Evolutionary conservation across 2,888 invertebrate species (phyloP), one percentile per base, ranked within the genome.

Genomic region (Idaea straminata): DNA sequence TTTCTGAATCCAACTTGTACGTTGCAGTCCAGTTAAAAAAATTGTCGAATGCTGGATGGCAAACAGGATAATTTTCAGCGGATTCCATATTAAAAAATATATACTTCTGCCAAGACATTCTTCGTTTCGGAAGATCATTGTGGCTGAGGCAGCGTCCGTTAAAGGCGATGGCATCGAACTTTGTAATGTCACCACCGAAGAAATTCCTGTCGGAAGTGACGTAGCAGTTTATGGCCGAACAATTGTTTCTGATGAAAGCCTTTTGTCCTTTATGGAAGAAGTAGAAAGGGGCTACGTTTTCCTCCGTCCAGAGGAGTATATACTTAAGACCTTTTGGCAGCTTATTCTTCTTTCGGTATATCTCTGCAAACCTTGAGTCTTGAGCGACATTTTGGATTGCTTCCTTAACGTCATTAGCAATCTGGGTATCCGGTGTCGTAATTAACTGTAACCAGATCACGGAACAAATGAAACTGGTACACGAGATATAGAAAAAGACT

Each of bases 21-120:
- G 92, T 92, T 0, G 86, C 76, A 0, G 93, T 92, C 88, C 87
- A 89, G 70, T 93, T 92, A 61, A 93, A 93, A 66, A 84, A 92
- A 5, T 80, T 76, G n/a, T 93, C 86, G 57, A 80, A 91, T 25
- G 66, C 64, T 1, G 71, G 61, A 4, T 70, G 68, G 67, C 91
- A 92, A 0, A 88, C 77, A 0, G 92, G 91, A 65, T 80, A 84
- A 68, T 91, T 86, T 1, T 86, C 85, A 0, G 90, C 76, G 0
- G 93, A 92, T 72, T 93, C 93, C 79, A 85, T 84, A 63, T 86
- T 88, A 61, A 91, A 80, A 69, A 74, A 92, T 64, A 93, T 85
- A 65, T 88, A 93, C 71, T 87, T 88, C 66, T 93, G 93, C 15
- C 82, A 77, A 0, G 73, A 69, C 0, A 84, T 82, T 47, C 92